These are phyloP conservation scores for Erpobdella octoculata DNA, from an alignment of 2,888 invertebrate species.

Conservation along the genomic window DNA sequence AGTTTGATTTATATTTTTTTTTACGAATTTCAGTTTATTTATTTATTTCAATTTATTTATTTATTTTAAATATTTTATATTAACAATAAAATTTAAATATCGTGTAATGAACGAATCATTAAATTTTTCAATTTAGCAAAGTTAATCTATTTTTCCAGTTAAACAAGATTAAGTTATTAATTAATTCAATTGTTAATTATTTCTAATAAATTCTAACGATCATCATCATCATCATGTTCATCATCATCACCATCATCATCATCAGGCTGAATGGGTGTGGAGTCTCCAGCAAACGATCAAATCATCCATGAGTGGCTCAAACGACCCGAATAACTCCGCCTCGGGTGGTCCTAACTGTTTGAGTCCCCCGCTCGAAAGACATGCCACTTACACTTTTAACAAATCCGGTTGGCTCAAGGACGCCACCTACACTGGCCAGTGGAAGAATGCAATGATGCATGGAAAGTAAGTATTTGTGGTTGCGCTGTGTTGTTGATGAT, in stretches of 20 bases:
- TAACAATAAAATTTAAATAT: no score
- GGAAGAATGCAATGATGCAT: slow-evolving; percentile 74
- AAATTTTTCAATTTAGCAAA: no score
- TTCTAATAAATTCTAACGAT: no score
- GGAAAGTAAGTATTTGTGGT: slow-evolving; percentile 58
- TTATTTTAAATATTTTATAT: no score
- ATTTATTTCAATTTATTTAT: no score
- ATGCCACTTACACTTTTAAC: slow-evolving; percentile 66
- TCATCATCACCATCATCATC: no score
- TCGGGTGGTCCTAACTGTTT: slow-evolving; percentile 55
- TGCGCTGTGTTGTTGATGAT: no score
- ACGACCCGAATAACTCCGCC: slow-evolving; percentile 38
- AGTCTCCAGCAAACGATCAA: slow-evolving; percentile 68
- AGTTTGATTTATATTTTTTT: slow-evolving; percentile 35
- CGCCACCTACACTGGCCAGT: slow-evolving; percentile 69
- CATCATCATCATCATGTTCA: no score
- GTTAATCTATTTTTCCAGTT: no score
- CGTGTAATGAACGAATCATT: no score
- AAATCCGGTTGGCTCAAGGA: slow-evolving; percentile 67
- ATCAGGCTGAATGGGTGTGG: slow-evolving; percentile 65
- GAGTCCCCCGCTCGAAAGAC: slow-evolving; percentile 65
- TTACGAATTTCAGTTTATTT: slow-evolving; percentile 40
- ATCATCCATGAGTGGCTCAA: slow-evolving; percentile 55
- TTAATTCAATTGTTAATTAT: no score
- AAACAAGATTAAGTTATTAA: no score